Evolutionary conservation across 2,888 invertebrate species (phyloP), one percentile per base, ranked within the genome.

Genomic region (Archaeoteleia sp.): DNA sequence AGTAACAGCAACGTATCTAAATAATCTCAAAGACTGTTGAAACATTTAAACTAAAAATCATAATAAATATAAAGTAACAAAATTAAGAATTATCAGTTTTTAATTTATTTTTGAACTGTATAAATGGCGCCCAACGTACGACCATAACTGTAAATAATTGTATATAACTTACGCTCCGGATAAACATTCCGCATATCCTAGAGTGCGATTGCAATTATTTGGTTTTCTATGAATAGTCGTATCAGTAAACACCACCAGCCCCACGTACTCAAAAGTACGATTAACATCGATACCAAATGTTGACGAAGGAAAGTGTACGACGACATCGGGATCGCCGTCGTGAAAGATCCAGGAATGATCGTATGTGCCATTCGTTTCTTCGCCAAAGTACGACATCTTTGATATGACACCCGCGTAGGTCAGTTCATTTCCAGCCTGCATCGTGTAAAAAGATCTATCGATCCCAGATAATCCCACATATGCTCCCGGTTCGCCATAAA

Each of bases 221-320:
- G 87, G 87, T 10, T 93, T 88, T 0, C 92, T 88, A 0, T 93
- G 89, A 37, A 95, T 88, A 30, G 90, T 87, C 39, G 96, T 94
- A 86, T 98, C 97, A 45, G 95, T 96, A 81, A 98, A 95, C 1
- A 97, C 95, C 1, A 97, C 87, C 46, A 98, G 86, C 0, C 97
- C 97, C 1, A 93, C 91, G 84, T 90, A 97, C 89, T 93, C 94
- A 78, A 98, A 97, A 0, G 97, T 98, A 63, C 95, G 89, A 84
- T 97, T 97, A 1, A 95, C 95, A 86, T 98, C 98, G 67, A 97
- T 91, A 14, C 97, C 97, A 83, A 92, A 96, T 0, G 95, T 94
- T 0, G 95, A 92, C 0, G 96, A 92, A 0, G 97, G 95, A 84
- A 93, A 95, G 84, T 94, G 93, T 0, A 95, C 92, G 54, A 94